Percentiles rank a stretch among this genome's conserved stretches.
Evolutionary conservation across 92 coral and sea anemone genomes (phyloP).

Genomic region (Desmophyllum pertusum): DNA sequence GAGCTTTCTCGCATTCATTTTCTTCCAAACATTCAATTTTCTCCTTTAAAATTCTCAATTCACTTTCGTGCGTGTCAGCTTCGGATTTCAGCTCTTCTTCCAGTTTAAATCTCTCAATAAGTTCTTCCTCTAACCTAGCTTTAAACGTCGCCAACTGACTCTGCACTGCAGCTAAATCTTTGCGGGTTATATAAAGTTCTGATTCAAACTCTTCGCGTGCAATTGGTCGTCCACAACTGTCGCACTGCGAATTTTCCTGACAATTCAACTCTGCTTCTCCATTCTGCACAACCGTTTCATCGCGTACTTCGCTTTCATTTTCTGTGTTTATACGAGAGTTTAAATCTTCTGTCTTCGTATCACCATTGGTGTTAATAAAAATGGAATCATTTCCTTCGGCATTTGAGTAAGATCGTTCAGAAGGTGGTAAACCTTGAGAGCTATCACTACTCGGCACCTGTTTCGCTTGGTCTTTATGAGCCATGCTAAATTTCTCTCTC

Average conservation of each 20-base stretch:
- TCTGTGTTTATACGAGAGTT: not conserved
- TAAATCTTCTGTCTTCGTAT: not conserved
- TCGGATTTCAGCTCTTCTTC: conserved; percentile 65
- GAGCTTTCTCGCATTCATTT: conserved; percentile 40
- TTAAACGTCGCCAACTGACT: conserved; percentile 62
- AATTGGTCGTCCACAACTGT: conserved; percentile 30
- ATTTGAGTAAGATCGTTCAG: not conserved
- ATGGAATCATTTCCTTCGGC: not conserved
- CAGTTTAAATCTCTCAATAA: conserved; percentile 62
- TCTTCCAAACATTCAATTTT: conserved; percentile 43
- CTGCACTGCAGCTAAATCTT: conserved; percentile 56
- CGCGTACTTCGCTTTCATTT: not conserved
- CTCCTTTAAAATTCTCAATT: conserved; percentile 34
- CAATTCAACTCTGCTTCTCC: not conserved
- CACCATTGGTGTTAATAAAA: not conserved
- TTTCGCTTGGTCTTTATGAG: not conserved
- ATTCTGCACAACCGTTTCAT: not conserved
- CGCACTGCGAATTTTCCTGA: conserved; percentile 17
- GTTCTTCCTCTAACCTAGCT: conserved; percentile 62
- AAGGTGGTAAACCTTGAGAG: not conserved
- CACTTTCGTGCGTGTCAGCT: conserved; percentile 44
- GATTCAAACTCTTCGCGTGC: conserved; percentile 52
- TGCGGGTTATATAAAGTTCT: conserved; percentile 51
- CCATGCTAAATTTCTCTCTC: not conserved
- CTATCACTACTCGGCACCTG: not conserved